Base-by-base conservation (phyloP, 2,797 vertebrate genomes). In the Darevskia nairensis region DNA sequence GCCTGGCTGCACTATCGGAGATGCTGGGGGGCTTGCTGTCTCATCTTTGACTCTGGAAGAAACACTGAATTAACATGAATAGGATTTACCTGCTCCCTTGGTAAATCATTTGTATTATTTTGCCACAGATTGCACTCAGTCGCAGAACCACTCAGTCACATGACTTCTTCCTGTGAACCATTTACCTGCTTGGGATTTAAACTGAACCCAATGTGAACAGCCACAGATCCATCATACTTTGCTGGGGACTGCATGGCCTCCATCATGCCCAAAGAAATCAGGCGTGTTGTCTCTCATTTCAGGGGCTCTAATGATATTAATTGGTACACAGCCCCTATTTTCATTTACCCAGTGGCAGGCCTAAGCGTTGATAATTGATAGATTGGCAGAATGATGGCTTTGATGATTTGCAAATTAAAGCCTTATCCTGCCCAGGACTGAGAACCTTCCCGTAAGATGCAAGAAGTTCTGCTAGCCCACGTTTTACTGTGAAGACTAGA, bases 331-430 rank as follows among this genome's bases (percentile, higher is more conserved):
- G 2, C 32, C 90, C 80, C 93, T 87, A 82, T 86, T 85, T 92
- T 93, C 90, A 92, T 94, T 92, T 93, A 87, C 92, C 91, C 93
- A 92, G 89, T 91, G 35, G 93, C 94, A 89, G 82, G 84, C 90
- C 89, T 90, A 90, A 94, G 93, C 89, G 86, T 94, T 95, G 92
- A 91, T 95, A 95, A 96, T 96, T 95, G 92, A 94, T 92, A 92
- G 90, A 95, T 94, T 93, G 93, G 75, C 88, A 81, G 82, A 76
- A 81, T 44, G 46, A 92, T 93, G 92, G 92, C 92, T 94, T 94
- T 94, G 92, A 94, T 89, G 89, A 94, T 89, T 93, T 94, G 89
- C 94, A 94, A 95, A 95, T 95, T 94, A 93, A 93, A 90, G 90
- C 89, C 80, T 82, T 81, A 46, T 80, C 81, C 89, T 93, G 90